These are phyloP conservation scores for Darevskia mixta DNA, from an alignment of 2,797 vertebrate genomes.

Conservation along the genomic window DNA sequence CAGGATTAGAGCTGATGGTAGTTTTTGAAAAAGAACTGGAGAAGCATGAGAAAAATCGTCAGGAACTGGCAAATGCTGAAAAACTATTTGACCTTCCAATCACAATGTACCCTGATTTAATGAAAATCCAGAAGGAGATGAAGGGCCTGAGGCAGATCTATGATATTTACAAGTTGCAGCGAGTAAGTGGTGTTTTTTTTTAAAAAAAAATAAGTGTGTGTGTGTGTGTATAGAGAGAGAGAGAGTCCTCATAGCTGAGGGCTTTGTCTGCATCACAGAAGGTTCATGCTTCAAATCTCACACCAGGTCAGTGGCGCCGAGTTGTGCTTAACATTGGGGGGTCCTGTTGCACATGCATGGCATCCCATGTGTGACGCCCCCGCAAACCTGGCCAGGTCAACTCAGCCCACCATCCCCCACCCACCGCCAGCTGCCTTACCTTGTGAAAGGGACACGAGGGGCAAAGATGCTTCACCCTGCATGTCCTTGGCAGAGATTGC, in stretches of 20 bases:
- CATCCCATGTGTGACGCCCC: too few relatives aligned
- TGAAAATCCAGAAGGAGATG: constrained; percentile 89
- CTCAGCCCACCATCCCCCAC: too few relatives aligned
- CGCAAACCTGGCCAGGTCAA: too few relatives aligned
- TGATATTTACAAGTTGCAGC: constrained; percentile 85
- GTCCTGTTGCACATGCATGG: neutral
- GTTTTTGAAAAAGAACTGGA: constrained; percentile 86
- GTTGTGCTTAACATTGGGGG: too few relatives aligned
- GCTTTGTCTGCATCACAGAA: neutral
- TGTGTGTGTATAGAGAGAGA: too few relatives aligned
- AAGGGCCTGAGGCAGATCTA: constrained; percentile 86
- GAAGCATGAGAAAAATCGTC: constrained; percentile 78
- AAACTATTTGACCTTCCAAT: constrained; percentile 90
- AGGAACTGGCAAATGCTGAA: constrained; percentile 87
- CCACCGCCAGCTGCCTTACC: too few relatives aligned
- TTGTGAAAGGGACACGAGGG: too few relatives aligned
- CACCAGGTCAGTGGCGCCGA: too few relatives aligned
- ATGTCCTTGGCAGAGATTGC: too few relatives aligned
- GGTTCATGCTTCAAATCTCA: neutral
- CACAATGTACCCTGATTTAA: constrained; percentile 84
- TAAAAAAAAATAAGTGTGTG: neutral
- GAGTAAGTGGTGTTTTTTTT: constrained; percentile 73
- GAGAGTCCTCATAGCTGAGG: neutral
- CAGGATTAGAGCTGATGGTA: constrained; percentile 85
- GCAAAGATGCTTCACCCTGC: too few relatives aligned